Conservation (phyloP, 2,113 vertebrate species). For the Symphodus melops region DNA sequence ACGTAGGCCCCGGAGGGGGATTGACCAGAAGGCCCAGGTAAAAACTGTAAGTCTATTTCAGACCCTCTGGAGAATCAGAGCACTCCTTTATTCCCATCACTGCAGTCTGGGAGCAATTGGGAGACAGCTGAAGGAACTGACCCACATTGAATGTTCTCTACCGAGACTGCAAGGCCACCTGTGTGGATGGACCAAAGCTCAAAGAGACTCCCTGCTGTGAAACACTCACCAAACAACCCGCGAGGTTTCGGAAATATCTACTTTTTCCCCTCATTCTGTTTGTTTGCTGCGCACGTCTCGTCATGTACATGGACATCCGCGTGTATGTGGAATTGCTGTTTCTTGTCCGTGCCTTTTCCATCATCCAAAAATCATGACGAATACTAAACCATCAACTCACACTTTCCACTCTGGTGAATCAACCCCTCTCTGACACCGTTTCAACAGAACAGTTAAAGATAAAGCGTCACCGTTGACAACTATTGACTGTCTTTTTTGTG, state of each 20-base stretch:
- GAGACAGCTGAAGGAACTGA: slow-evolving; percentile 44
- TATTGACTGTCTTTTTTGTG: background rate
- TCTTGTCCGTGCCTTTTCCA: background rate
- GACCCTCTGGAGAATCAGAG: slow-evolving; percentile 9
- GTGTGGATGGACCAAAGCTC: slow-evolving; percentile 36
- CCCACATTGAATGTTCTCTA: slow-evolving; percentile 37
- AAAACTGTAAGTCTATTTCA: slow-evolving; percentile 52
- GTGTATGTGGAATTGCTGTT: background rate
- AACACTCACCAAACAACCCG: slow-evolving; percentile 12
- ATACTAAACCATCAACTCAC: background rate
- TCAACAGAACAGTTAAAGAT: background rate
- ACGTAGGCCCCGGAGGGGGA: slow-evolving; percentile 25
- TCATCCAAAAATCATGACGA: background rate
- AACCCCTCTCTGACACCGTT: background rate
- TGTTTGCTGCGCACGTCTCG: background rate
- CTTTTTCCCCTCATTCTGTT: background rate
- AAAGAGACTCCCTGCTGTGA: slow-evolving; percentile 29
- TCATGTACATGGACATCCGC: background rate
- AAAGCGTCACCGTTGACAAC: background rate
- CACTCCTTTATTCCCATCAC: slow-evolving; percentile 40
- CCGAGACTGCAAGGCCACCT: slow-evolving; percentile 30
- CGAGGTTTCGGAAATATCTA: background rate
- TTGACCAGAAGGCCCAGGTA: slow-evolving; percentile 46
- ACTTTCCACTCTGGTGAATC: background rate
- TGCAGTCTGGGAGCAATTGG: slow-evolving; percentile 17